A percentile compares a stretch with the other conserved stretches of the same genome.
Evolutionary conservation across 2,888 invertebrate genomes (phyloP).

Genomic region (Linnaemya vulpina): DNA sequence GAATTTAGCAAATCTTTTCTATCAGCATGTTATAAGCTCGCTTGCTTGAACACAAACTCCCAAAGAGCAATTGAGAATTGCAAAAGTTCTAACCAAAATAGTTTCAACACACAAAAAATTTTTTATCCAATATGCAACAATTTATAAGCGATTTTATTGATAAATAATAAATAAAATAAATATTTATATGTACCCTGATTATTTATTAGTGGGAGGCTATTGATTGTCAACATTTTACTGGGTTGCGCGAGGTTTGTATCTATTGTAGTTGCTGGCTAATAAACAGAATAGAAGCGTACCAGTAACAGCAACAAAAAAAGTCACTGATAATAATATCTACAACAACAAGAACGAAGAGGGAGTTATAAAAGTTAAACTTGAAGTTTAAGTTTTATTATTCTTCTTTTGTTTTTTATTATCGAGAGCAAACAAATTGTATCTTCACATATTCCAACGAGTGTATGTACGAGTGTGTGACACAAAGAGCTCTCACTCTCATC

Average conservation of each 20-base stretch:
- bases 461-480: constrained; percentile 19
- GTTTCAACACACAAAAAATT: too few species aligned
- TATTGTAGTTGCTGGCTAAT: constrained; percentile 16
- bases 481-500: constrained; percentile 62
- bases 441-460: constrained; percentile 25
- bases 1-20: too few species aligned
- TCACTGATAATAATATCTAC: constrained; percentile 22
- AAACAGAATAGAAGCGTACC: constrained; percentile 20
- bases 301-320: background rate
- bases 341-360: constrained; percentile 36
- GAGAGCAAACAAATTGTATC: constrained; percentile 39
- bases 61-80: too few species aligned
- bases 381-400: constrained; percentile 52
- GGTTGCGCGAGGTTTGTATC: background rate
- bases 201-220: background rate
- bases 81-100: too few species aligned
- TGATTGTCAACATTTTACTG: background rate
- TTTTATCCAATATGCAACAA: too few species aligned
- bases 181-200: background rate
- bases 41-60: too few species aligned
- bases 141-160: too few species aligned
- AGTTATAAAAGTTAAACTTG: constrained; percentile 62
- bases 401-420: constrained; percentile 45
- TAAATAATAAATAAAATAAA: too few species aligned
- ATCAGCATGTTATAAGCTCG: too few species aligned